A percentile compares a stretch with the other conserved stretches of the same genome.
phyloP scores from a whole-genome alignment of 2,797 vertebrate species.

The Tragopan temminckii region DNA sequence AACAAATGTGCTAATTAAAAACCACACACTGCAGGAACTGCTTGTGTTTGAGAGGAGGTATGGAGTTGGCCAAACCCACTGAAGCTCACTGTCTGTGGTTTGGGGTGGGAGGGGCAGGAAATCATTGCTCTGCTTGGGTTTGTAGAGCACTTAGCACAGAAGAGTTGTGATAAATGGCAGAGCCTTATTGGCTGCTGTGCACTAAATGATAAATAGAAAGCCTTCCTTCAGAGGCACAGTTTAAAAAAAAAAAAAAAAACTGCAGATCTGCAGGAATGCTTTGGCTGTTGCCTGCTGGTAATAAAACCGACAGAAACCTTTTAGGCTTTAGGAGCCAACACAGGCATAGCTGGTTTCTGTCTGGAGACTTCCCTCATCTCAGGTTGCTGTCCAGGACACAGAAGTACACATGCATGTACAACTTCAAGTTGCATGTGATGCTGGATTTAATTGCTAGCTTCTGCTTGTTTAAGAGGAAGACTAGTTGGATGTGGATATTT shows the following conservation, averaged over 20 bases:
- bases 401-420: background rate
- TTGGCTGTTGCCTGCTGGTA: background rate
- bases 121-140: background rate
- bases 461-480: background rate
- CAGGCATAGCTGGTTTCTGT: background rate
- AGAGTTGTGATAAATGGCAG: slow-evolving; percentile 13
- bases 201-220: background rate
- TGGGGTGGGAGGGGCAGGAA: background rate
- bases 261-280: slow-evolving; percentile 8
- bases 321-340: background rate
- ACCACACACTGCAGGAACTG: background rate
- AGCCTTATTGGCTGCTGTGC: background rate
- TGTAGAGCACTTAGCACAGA: background rate
- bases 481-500: background rate
- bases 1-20: slow-evolving; percentile 59
- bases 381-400: background rate
- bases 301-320: slow-evolving; percentile 37
- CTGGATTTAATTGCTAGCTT: background rate
- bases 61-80: background rate
- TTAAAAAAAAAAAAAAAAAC: background rate
- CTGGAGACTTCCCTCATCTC: background rate
- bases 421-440: background rate
- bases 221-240: background rate
- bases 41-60: background rate
- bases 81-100: background rate